These are phyloP conservation scores for Xestobium rufovillosum DNA, from an alignment of 2,888 invertebrate genomes.

Conservation along the genomic window DNA sequence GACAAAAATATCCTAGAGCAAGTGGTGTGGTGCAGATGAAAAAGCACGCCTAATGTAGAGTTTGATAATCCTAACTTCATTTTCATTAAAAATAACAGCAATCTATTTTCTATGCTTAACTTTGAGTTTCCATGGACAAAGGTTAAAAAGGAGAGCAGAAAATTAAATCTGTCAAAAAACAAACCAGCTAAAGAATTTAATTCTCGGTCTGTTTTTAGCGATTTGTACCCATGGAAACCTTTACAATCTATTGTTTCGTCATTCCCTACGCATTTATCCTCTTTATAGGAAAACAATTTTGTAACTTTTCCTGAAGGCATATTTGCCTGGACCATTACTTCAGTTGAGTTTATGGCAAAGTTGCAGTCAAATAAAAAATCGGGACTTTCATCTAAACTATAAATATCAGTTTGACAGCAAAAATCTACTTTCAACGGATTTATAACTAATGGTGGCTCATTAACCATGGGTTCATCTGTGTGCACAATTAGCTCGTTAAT, in stretches of 20 bases:
- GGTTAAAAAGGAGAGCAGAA: background rate
- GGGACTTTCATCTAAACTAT: no score
- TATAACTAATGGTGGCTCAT: no score
- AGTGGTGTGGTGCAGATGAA: background rate
- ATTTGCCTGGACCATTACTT: no score
- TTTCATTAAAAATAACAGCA: constrained; percentile 1
- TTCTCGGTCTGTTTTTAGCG: background rate
- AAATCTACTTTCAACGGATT: no score
- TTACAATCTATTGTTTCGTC: background rate
- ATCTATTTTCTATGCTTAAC: background rate
- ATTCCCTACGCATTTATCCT: no score
- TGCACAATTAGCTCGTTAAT: no score
- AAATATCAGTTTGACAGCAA: no score
- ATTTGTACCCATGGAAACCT: background rate
- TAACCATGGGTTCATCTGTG: no score
- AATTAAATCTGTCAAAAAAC: background rate
- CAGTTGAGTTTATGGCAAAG: no score
- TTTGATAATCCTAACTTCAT: background rate
- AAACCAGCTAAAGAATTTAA: background rate
- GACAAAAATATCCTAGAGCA: background rate
- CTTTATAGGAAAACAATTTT: no score
- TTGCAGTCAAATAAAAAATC: no score
- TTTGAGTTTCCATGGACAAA: background rate
- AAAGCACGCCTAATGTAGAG: background rate
- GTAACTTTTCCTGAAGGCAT: no score